These are phyloP conservation scores for Eunapius fragilis DNA, from an alignment of 37 sponge, comb jelly and placozoan genomes.

Conservation along the genomic window DNA sequence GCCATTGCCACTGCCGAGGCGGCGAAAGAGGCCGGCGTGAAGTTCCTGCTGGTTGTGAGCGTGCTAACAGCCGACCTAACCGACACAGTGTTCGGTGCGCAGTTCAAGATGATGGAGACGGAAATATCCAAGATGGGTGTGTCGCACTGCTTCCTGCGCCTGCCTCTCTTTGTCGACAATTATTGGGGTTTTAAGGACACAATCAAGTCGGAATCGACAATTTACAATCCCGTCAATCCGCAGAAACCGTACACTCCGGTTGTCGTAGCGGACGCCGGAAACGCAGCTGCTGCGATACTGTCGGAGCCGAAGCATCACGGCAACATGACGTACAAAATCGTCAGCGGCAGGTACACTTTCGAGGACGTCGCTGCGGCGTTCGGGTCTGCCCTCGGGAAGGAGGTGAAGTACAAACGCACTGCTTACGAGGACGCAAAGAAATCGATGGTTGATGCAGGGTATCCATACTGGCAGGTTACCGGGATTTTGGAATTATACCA, in stretches of 20 bases:
- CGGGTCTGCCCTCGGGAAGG: constrained; percentile 33
- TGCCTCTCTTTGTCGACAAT: constrained; percentile 58
- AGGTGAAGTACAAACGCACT: constrained; percentile 38
- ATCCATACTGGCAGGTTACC: constrained; percentile 43
- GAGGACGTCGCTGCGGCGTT: constrained; percentile 42
- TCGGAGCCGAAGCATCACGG: constrained; percentile 26
- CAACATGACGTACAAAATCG: constrained; percentile 43
- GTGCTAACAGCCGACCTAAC: constrained; percentile 24
- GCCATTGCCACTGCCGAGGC: constrained; percentile 45
- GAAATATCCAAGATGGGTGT: constrained; percentile 44
- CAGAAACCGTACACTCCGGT: constrained; percentile 26
- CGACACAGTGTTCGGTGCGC: constrained; percentile 40
- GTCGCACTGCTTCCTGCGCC: constrained; percentile 55
- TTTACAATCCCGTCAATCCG: constrained; percentile 50
- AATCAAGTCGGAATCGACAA: constrained; percentile 3
- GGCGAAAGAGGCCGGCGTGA: constrained; percentile 72
- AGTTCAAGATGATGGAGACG: constrained; percentile 38
- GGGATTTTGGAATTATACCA: constrained; percentile 46
- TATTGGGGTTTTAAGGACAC: constrained; percentile 36
- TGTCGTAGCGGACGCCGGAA: constrained; percentile 46
- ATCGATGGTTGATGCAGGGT: not conserved
- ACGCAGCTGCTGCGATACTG: constrained; percentile 53
- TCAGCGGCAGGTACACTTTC: constrained; percentile 56
- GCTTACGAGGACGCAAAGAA: constrained; percentile 58
- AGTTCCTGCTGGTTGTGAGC: constrained; percentile 40